These are phyloP conservation scores for Aspidoscelis tigris DNA, from an alignment of 2,113 vertebrate genomes.

Conservation along the genomic window DNA sequence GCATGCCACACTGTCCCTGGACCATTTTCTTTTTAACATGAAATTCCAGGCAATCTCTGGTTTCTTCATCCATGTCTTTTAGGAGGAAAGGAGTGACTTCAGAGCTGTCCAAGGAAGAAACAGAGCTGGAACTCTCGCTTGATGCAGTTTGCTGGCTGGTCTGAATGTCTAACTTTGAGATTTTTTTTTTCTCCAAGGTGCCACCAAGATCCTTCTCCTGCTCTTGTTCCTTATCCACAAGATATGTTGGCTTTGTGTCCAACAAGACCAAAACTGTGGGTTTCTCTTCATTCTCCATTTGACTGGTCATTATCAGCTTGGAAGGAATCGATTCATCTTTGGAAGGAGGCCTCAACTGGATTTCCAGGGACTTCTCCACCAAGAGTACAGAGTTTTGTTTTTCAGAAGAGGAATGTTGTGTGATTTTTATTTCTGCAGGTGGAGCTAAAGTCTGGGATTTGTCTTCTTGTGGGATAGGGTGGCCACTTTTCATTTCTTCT, in stretches of 20 bases:
- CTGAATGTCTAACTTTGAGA: neutral
- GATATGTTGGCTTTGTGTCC: neutral
- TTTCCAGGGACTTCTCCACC: slow-evolving; percentile 9
- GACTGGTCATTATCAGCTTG: neutral
- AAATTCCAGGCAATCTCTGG: neutral
- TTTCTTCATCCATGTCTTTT: neutral
- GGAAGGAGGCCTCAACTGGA: neutral
- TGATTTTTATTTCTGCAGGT: neutral
- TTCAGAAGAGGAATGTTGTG: neutral
- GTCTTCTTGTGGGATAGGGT: neutral
- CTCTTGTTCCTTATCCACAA: neutral
- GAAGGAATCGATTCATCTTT: no score
- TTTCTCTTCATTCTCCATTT: neutral
- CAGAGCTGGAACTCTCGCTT: fast-evolving
- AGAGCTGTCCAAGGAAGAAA: no score
- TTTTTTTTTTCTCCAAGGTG: neutral
- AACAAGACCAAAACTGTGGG: neutral
- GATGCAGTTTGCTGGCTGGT: no score
- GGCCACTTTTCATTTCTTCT: neutral
- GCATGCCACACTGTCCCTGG: neutral
- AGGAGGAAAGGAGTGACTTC: neutral
- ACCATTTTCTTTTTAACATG: slow-evolving; percentile 39
- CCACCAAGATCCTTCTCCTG: neutral
- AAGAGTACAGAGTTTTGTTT: neutral
- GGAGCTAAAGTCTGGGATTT: neutral